Evolutionary conservation across 2,888 invertebrate genomes (phyloP), one percentile per base, ranked within the genome.

Genomic region (Erebia aethiops): DNA sequence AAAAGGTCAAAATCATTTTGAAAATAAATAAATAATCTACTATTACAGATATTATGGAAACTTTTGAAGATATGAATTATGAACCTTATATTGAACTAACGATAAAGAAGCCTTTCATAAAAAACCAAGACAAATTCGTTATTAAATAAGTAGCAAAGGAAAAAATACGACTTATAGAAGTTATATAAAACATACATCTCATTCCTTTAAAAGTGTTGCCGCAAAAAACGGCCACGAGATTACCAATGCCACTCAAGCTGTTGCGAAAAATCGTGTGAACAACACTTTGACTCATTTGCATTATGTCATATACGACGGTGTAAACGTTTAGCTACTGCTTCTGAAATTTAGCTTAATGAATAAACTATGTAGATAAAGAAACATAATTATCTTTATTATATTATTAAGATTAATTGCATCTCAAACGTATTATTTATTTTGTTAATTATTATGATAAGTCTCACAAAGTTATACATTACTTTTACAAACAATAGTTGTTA

Each of bases 301-400:
- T 92, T 84, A 84, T 89, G 89, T 89, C 87, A 86, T 87, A 87
- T 85, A 81, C 82, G 80, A 83, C 83, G 83, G 86, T 85, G 86
- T 84, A 82, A 87, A 81, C 82, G 82, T 86, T 88, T 82, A 82
- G 92, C 91, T 92, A 91, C 92, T 80, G 86, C 78, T 76, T 81
- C 63, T 72, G 69, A 60, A 69, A 56, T 71, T 67, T 71, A 63
- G 26, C 66, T 60, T 52, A 58, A 64, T 58, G 69, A 69, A 58
- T 69, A 66, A 70, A 61, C 65, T n/a, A n/a, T n/a, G n/a, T 66
- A 61, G 51, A 70, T 66, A 60, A 51, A 61, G n/a, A 54, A 21
- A 70, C 52, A 52, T 43, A 51, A 46, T 64, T n/a, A 70, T 64
- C 58, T 65, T 61, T 21, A 60, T 51, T 58, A 57, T 52, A 65